Conservation (phyloP, 1,140 invertebrate genomes). For the Drosophila prosaltans region DNA sequence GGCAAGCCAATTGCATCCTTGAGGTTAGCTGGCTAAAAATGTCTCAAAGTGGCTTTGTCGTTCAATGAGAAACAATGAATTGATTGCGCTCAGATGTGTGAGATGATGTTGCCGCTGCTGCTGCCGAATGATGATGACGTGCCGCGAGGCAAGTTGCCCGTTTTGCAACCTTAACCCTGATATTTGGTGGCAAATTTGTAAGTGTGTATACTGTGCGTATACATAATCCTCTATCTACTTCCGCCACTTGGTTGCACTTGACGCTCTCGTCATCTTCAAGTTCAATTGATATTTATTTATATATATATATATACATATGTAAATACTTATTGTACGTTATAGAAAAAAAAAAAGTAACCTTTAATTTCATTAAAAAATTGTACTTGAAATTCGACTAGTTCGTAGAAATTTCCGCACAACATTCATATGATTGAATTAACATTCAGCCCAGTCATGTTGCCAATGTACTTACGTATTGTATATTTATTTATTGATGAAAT, state of each 20-base stretch:
- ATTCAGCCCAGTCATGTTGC: constrained; percentile 54
- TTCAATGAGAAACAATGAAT: constrained; percentile 52
- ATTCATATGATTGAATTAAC: constrained; percentile 45
- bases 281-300: constrained; percentile 49
- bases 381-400: constrained; percentile 44
- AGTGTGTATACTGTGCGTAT: constrained; percentile 57
- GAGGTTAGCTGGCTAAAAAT: constrained; percentile 57
- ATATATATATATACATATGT: constrained; percentile 36
- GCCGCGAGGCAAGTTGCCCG: constrained; percentile 55
- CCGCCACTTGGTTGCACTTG: constrained; percentile 63
- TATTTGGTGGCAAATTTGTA: constrained; percentile 26
- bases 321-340: constrained; percentile 24
- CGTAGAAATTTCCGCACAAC: constrained; percentile 75
- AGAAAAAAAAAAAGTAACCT: constrained; percentile 51
- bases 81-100: constrained; percentile 8
- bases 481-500: constrained; percentile 59
- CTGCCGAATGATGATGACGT: constrained; percentile 48
- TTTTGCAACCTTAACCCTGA: constrained; percentile 57
- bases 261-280: constrained; percentile 64
- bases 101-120: constrained; percentile 11
- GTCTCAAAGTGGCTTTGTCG: constrained; percentile 46
- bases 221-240: constrained; percentile 51
- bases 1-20: constrained; percentile 67
- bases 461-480: constrained; percentile 29
- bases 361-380: constrained; percentile 44